Evolutionary conservation across 2,113 vertebrate genomes (phyloP), one percentile per base, ranked within the genome.

Genomic region (Struthio camelus): DNA sequence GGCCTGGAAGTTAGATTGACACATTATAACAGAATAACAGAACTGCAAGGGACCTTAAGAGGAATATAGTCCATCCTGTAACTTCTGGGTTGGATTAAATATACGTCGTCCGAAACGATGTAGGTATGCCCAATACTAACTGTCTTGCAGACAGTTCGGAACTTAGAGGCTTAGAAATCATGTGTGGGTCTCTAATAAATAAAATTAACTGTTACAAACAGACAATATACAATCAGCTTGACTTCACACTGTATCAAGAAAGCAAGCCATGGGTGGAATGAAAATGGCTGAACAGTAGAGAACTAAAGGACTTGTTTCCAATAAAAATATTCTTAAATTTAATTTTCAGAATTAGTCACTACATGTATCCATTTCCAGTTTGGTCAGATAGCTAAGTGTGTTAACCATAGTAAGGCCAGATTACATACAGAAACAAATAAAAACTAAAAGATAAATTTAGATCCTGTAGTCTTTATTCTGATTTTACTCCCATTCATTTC

Each of bases 41-140:
- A 71, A 44, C 30, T 38, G n/a, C 23, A 15, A 77, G 13, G 64
- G 38, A 59, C 66, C 38, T 76, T 36, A 28, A 85, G 1, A 85
- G 34, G 58, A 15, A 36, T 28, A 30, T 18, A 59, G 30, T 38
- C 44, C 38, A 28, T n/a, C 46, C 25, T 6, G 2, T 42, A 78
- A 38, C 18, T 85, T 12, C 50, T 30, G 17, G 11, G 8, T 32
- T 44, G 62, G 42, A 65, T 82, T 72, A 78, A 87, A 54, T 11
- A 69, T 0, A 58, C 4, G 3, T 25, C 18, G 28, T 12, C 53
- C 83, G 40, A 77, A 89, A 65, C 3, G 0, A 80, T 13, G n/a
- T 11, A 32, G 27, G 11, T 1, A 2, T 7, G 8, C 25, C n/a
- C n/a, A n/a, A n/a, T n/a, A n/a, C n/a, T 44, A 44, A 44, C 42